Base-by-base conservation (phyloP, 2,113 vertebrate species). In the Talpa occidentalis region DNA sequence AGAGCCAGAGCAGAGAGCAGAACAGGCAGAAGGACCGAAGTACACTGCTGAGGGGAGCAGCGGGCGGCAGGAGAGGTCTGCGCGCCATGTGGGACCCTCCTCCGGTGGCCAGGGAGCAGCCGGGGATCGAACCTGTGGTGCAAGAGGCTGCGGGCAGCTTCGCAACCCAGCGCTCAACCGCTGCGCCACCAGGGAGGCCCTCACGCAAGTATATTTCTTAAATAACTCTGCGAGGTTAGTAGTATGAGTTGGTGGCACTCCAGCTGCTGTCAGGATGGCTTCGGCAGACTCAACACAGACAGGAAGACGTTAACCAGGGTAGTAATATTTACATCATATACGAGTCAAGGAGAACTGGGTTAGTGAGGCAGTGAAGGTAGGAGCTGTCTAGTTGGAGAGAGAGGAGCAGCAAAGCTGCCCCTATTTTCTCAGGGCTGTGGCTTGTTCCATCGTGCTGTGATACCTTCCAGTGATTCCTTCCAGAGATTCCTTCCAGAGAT, bases 321-420 rank as follows among this genome's bases (percentile, higher is more conserved):
- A 93, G 93, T 91, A 94, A 70, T 95, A 69, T 74, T 92, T 92
- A 37, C 47, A 79, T 70, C 26, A 83, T 47, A 37, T 90, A 26
- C 64, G 37, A n/a, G 37, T 95, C 76, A 88, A 95, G 21, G 35
- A 91, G 30, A 88, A 44, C 28, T 40, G 49, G n/a, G 4, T 76
- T 70, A n/a, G 11, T 90, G 85, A 92, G 62, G 22, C 19, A 52
- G 3, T 30, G 11, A 64, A 19, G 22, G 60, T 49, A 35, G 37
- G n/a, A 21, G 21, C n/a, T 87, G 22, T 59, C 16, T 70, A 32
- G 2, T 60, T 87, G 81, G 26, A 80, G 32, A 32, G 28, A 44
- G 72, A 87, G 24, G 10, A 88, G 11, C 17, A 81, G n/a, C n/a
- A 79, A 91, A 60, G 37, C 83, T 52, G 32, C 24, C 37, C 93